A percentile compares a stretch with the other conserved stretches of the same genome.
phyloP scores from a whole-genome alignment of 2,113 vertebrate species.

The Neoarius graeffei region DNA sequence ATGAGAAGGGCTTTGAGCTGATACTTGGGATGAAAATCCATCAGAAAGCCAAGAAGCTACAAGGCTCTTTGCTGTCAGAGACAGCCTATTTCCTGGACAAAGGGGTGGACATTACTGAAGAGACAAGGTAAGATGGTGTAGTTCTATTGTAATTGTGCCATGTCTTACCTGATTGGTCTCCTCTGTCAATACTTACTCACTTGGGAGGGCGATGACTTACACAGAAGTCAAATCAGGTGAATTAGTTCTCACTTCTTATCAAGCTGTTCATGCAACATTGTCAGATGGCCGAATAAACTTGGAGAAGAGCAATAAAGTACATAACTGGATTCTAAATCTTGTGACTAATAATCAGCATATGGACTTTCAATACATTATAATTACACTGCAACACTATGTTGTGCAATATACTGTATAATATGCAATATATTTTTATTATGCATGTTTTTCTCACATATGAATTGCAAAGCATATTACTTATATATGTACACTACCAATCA shows the following conservation, averaged over 20 bases:
- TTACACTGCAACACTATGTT: neutral
- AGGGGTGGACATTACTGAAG: conserved; percentile 71
- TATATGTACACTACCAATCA: neutral
- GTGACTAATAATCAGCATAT: neutral
- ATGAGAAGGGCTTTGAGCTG: conserved; percentile 81
- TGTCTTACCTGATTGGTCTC: neutral
- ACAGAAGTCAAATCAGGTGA: neutral
- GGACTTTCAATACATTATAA: neutral
- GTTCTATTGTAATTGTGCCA: neutral
- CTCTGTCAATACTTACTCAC: neutral
- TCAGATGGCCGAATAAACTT: neutral
- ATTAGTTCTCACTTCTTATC: neutral
- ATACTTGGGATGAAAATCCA: conserved; percentile 75
- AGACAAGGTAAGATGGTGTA: conserved; percentile 67
- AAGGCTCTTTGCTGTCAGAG: conserved; percentile 72
- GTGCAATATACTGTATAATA: neutral
- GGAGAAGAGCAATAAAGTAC: neutral
- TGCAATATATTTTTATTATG: neutral
- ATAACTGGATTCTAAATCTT: neutral
- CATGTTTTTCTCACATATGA: neutral
- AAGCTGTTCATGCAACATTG: neutral
- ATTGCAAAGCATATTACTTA: neutral
- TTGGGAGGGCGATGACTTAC: neutral
- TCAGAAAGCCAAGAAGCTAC: conserved; percentile 67
- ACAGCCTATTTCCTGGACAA: conserved; percentile 67